These are phyloP conservation scores for Zoanthus gigantus DNA, from an alignment of 92 coral and sea anemone species.

Conservation along the genomic window DNA sequence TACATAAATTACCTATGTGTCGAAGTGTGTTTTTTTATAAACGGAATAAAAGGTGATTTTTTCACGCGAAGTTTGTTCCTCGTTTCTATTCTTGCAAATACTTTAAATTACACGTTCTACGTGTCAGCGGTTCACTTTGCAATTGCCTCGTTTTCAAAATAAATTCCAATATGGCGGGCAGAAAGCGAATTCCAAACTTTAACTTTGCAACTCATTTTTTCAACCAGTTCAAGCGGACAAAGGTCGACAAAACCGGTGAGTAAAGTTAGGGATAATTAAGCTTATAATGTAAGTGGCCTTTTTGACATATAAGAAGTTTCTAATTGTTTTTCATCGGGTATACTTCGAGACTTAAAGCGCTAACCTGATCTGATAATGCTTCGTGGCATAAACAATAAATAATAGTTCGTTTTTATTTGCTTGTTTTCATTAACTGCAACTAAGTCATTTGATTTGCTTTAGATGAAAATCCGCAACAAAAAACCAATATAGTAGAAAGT, in stretches of 20 bases:
- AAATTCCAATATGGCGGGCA: slow-evolving; percentile 36
- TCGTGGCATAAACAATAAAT: too few relatives aligned
- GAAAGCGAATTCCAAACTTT: slow-evolving; percentile 34
- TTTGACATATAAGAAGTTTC: slow-evolving; percentile 30
- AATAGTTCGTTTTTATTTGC: too few relatives aligned
- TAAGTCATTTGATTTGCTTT: too few relatives aligned
- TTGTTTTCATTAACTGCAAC: not conserved
- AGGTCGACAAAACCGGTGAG: slow-evolving; percentile 23
- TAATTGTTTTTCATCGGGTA: slow-evolving; percentile 37
- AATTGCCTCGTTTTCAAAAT: slow-evolving; percentile 43
- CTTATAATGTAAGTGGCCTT: not conserved
- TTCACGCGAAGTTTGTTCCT: too few relatives aligned
- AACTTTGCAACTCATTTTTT: slow-evolving; percentile 30
- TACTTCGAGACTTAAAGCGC: not conserved
- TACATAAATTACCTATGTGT: too few relatives aligned
- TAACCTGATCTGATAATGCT: too few relatives aligned
- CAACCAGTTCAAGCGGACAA: slow-evolving; percentile 32
- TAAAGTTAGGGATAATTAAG: slow-evolving; percentile 35
- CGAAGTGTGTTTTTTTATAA: too few relatives aligned
- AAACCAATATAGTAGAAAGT: slow-evolving; percentile 8
- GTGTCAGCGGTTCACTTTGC: slow-evolving; percentile 20
- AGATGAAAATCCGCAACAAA: not conserved
- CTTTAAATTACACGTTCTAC: too few relatives aligned
- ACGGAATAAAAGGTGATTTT: too few relatives aligned
- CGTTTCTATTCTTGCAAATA: too few relatives aligned